Conservation (phyloP, 2,888 invertebrate species). For the Sphinx pinastri region DNA sequence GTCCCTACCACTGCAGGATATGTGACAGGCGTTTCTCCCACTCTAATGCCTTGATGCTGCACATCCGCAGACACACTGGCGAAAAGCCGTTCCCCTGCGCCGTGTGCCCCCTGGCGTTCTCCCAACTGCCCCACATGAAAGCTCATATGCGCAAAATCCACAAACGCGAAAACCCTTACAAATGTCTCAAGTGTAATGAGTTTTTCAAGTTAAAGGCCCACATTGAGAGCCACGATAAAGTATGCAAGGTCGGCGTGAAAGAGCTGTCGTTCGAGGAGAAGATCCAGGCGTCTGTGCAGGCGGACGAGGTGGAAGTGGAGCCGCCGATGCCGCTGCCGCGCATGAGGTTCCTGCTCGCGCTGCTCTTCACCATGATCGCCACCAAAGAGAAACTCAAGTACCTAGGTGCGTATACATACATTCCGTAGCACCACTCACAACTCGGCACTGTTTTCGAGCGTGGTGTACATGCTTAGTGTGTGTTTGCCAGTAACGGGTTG, state of each 20-base stretch:
- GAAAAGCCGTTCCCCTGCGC: slow-evolving; percentile 91
- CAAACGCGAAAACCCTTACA: slow-evolving; percentile 90
- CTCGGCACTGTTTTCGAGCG: slow-evolving; percentile 70
- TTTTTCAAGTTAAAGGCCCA: slow-evolving; percentile 91
- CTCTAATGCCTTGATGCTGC: slow-evolving; percentile 92
- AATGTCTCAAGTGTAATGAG: slow-evolving; percentile 88
- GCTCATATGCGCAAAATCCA: slow-evolving; percentile 95
- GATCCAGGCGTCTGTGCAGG: slow-evolving; percentile 52
- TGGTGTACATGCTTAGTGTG: slow-evolving; percentile 76
- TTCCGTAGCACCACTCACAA: slow-evolving; percentile 57
- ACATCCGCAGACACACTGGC: slow-evolving; percentile 92
- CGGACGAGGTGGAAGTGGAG: slow-evolving; percentile 69
- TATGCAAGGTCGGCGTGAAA: slow-evolving; percentile 67
- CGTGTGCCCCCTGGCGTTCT: slow-evolving; percentile 89
- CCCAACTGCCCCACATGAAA: slow-evolving; percentile 93
- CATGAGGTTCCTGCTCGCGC: slow-evolving; percentile 91
- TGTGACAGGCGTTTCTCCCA: slow-evolving; percentile 92
- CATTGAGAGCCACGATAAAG: slow-evolving; percentile 86
- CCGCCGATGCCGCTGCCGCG: slow-evolving; percentile 87
- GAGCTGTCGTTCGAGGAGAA: slow-evolving; percentile 57
- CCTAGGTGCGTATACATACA: slow-evolving; percentile 86
- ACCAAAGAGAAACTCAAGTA: slow-evolving; percentile 90
- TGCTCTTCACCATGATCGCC: slow-evolving; percentile 92
- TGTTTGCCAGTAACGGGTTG: slow-evolving; percentile 72
- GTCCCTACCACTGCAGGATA: slow-evolving; percentile 92